Evolutionary conservation across 92 coral and sea anemone species (phyloP), one percentile per base, ranked within the genome.

Genomic region (Siderastrea siderea): DNA sequence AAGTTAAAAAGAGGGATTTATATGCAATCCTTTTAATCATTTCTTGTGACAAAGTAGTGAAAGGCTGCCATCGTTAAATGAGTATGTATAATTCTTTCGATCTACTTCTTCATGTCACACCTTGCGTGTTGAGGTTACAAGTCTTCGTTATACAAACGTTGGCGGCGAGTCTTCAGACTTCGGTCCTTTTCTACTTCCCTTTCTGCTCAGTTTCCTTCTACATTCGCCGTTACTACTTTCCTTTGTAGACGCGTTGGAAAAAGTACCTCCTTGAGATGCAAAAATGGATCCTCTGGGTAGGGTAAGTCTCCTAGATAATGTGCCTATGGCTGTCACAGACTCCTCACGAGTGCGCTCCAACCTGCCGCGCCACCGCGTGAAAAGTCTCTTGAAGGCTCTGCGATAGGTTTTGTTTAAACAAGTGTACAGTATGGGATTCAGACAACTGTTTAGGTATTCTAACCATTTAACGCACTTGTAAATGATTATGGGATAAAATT

Each of bases 381-480:
- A 92, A 54, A 97, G 92, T 78, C 93, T 95, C 71, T 75, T 89
- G 61, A 97, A 97, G 6, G 98, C 95, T 70, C 96, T 88, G 2
- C 99, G 88, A 68, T 97, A 97, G 6, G 98, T 97, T 71, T 94
- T 92, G 86, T 97, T 97, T 58, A 96, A 81, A 78, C 99, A 97
- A 46, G 96, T 93, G 77, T 97, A 97, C 2, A 97, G 85, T 16
- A 97, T 89, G 1, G 99, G 99, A 72, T 97, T 97, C 14, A 94
- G 88, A 57, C 97, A 95, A 68, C 98, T 96, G 89, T 97, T 97
- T 49, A 97, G 73, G 72, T 95, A 97, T 57, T 91, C 93, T 79
- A 95, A 86, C 99, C 98, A 95, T 79, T 91, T 97, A 5, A 82
- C 92, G 74, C 84, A 93, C 52, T 90, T 85, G 74, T 65, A 86